Evolutionary conservation across 2,888 invertebrate species (phyloP).

Genomic region (Stenchaetothrips biformis): DNA sequence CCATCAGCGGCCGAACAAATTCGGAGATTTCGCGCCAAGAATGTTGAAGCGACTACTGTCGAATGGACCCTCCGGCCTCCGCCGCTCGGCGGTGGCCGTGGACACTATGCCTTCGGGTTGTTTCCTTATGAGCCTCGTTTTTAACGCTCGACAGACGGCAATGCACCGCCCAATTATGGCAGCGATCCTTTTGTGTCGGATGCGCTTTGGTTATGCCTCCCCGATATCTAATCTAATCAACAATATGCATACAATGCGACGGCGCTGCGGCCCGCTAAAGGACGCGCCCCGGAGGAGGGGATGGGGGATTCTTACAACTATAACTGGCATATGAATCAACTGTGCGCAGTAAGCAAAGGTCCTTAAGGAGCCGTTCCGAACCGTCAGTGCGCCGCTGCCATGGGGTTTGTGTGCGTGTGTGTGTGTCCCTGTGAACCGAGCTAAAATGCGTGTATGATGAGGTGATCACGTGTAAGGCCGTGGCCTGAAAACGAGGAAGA

Average conservation of each 20-base stretch:
- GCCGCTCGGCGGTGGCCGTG: not conserved
- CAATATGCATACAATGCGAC: slow-evolving; percentile 17
- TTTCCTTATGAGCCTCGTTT: not conserved
- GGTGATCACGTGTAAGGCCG: too few relatives aligned
- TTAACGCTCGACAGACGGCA: too few relatives aligned
- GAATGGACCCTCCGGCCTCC: not conserved
- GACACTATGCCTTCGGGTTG: not conserved
- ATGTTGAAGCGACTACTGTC: not conserved
- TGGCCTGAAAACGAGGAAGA: too few relatives aligned
- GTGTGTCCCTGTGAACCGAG: not conserved
- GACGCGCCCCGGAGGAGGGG: not conserved
- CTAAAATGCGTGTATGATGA: too few relatives aligned
- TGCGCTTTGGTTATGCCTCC: not conserved
- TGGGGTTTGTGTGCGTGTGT: not conserved
- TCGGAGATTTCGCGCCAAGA: not conserved
- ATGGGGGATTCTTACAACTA: not conserved
- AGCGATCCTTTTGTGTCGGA: too few relatives aligned
- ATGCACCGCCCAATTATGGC: too few relatives aligned
- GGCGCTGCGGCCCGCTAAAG: not conserved
- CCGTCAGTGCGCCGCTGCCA: too few relatives aligned
- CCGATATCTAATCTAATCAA: slow-evolving; percentile 21
- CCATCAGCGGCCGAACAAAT: not conserved
- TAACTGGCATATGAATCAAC: slow-evolving; percentile 7
- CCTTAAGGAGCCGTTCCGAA: not conserved
- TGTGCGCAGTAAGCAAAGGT: not conserved